phyloP scores from a whole-genome alignment of 2,113 vertebrate species.

The Malaclemys terrapin region DNA sequence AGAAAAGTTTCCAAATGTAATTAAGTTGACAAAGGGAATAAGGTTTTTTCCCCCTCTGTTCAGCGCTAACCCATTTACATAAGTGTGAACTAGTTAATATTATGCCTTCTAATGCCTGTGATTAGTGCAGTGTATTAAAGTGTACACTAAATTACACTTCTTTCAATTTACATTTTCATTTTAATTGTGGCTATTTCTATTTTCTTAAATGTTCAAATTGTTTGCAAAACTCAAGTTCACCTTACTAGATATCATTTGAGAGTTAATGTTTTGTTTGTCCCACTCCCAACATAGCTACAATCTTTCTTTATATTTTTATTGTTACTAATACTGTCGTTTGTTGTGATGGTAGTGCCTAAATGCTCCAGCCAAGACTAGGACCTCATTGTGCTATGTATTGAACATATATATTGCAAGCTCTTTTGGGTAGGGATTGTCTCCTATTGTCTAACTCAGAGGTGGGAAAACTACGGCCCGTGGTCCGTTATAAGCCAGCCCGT shows the following conservation, averaged over 20 bases:
- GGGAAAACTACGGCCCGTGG: too few species aligned
- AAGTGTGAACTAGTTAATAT: neutral
- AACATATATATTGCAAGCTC: neutral
- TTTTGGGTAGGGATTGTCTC: neutral
- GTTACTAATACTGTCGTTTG: too few species aligned
- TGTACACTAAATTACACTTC: neutral
- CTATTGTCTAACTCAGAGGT: neutral
- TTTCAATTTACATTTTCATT: neutral
- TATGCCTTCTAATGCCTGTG: neutral
- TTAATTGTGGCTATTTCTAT: neutral
- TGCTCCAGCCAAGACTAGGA: neutral
- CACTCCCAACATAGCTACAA: neutral
- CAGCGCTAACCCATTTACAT: neutral
- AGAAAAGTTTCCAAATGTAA: conserved; percentile 38
- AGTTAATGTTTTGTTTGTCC: neutral
- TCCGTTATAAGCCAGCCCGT: too few species aligned
- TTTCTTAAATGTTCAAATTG: neutral
- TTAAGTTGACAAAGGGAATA: conserved; percentile 18
- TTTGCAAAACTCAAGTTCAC: neutral
- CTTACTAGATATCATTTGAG: neutral
- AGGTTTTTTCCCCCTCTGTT: conserved; percentile 1
- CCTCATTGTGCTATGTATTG: neutral
- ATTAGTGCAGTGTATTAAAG: neutral
- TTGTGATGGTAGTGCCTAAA: neutral
- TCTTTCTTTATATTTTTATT: neutral